Conservation (phyloP, 2,888 invertebrate genomes). For the Synanthedon myopaeformis region DNA sequence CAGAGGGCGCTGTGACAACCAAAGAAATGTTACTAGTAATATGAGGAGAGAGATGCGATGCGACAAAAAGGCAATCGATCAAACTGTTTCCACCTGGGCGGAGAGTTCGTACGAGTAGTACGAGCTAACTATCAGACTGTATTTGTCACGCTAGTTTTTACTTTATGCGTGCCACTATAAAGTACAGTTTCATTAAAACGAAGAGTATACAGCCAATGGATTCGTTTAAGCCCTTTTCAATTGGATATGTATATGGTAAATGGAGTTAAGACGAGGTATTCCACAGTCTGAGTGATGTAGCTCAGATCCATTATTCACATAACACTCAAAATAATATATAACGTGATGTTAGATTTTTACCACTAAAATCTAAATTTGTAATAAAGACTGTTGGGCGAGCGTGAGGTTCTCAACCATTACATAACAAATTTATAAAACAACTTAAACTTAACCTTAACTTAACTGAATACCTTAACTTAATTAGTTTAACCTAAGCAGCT, state of each 20-base stretch:
- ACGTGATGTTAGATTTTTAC: too few relatives aligned
- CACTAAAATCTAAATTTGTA: too few relatives aligned
- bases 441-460: too few relatives aligned
- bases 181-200: conserved; percentile 9
- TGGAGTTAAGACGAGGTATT: too few relatives aligned
- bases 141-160: neutral
- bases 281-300: too few relatives aligned
- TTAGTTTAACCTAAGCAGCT: too few relatives aligned
- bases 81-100: conserved; percentile 46
- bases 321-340: neutral
- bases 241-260: neutral
- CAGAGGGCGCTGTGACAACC: conserved; percentile 35
- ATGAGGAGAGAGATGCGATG: conserved; percentile 26
- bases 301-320: neutral
- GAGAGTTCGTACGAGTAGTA: conserved; percentile 50
- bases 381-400: too few relatives aligned
- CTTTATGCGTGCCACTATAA: conserved; percentile 2
- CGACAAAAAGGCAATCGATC: conserved; percentile 62
- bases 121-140: conserved; percentile 42
- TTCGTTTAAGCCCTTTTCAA: neutral
- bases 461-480: too few relatives aligned
- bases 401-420: too few relatives aligned
- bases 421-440: too few relatives aligned
- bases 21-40: conserved; percentile 44
- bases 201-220: neutral